Conservation (phyloP, 2,888 invertebrate genomes). For the Eulithis prunata region DNA sequence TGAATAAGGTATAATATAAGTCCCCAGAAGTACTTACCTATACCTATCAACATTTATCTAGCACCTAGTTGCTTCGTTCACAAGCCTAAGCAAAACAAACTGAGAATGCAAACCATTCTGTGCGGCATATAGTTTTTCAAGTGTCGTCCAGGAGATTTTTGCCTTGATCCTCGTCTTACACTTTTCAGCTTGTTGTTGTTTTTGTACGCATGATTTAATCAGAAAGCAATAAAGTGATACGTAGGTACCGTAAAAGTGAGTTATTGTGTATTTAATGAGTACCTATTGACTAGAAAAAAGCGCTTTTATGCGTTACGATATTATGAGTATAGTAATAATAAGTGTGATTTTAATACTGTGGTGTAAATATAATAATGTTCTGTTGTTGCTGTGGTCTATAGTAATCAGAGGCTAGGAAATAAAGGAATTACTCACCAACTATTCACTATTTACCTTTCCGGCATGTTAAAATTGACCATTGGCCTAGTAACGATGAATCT, state of each 20-base stretch:
- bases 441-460: too few relatives aligned
- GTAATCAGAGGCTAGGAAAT: too few relatives aligned
- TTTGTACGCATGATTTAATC: background rate
- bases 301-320: slow-evolving; percentile 16
- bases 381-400: slow-evolving; percentile 10
- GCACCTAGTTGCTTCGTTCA: background rate
- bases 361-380: slow-evolving; percentile 10
- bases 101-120: background rate
- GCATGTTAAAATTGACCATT: too few relatives aligned
- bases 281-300: slow-evolving; percentile 11
- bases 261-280: slow-evolving; percentile 18
- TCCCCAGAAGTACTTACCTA: too few relatives aligned
- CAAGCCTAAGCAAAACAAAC: background rate
- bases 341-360: slow-evolving; percentile 21
- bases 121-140: background rate
- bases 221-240: slow-evolving; percentile 16
- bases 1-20: background rate
- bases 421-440: too few relatives aligned
- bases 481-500: too few relatives aligned
- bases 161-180: background rate
- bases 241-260: slow-evolving; percentile 23
- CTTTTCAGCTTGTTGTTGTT: slow-evolving; percentile 21
- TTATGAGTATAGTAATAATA: slow-evolving; percentile 28
- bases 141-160: background rate
- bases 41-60: background rate